Base-by-base conservation (phyloP, 2,113 vertebrate species). In the Heterocephalus glaber region DNA sequence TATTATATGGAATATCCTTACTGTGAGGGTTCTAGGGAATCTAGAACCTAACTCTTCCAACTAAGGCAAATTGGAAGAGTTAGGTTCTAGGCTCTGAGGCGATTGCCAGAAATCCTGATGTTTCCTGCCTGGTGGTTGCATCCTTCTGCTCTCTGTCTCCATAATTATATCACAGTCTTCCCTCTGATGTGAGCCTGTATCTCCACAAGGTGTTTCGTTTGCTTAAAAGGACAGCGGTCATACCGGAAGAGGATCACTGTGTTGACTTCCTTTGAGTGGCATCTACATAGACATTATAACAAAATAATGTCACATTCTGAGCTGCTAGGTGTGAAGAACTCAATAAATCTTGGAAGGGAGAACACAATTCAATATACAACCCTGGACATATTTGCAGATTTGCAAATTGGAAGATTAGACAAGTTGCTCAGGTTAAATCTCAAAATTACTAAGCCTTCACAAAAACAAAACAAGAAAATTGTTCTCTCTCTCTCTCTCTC, bases 121-220 rank as follows among this genome's bases (percentile, higher is more conserved):
- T 1, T 11, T 10, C 10, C 5, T 7, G 22, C 3, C 54, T 10
- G 7, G 0, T 0, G 24, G 5, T 4, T 2, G 28, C 7, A 16
- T 19, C 5, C 11, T 13, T 6, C 5, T 7, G 16, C 0, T 1
- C 24, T 24, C 22, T 7, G 17, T 13, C 6, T 17, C 17, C 2
- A 13, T 0, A 0, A 1, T 38, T 61, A 17, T 0, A n/a, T 0
- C 3, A 0, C n/a, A 3, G 1, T 3, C n/a, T 63, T 7, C n/a
- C 33, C 8, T 30, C 17, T 2, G 2, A 30, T 0, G 11, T 7
- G 9, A 16, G 54, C 2, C 35, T 12, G 2, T 16, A 52, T 44
- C 60, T 38, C 49, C 68, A 22, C 5, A 0, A 0, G 5, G 13
- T 1, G 0, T 3, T 60, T 20, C 61, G 28, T 33, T 54, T 33